Evolutionary conservation across 2,797 vertebrate genomes (phyloP), one percentile per base, ranked within the genome.

Genomic region (Lepilemur ruficaudatus): DNA sequence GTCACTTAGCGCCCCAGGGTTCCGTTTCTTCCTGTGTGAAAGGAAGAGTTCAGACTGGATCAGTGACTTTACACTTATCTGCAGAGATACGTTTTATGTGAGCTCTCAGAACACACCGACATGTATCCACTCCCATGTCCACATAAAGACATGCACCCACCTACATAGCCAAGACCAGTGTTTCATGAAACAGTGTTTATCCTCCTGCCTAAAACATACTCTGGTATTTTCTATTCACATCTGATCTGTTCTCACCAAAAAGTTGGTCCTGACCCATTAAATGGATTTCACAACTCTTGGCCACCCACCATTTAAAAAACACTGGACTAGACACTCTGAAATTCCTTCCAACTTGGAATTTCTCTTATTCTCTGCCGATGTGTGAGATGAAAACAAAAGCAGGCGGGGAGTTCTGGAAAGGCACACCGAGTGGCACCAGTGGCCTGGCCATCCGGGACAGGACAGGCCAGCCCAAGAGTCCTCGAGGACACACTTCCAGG

Each of bases 151-250:
- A 30, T 1, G 3, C 73, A 61, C 12, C 1, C 22, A 5, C 2
- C 0, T 11, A 3, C 0, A 1, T 3, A 1, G 32, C 70, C 3
- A 4, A 61, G 30, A 55, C 48, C 4, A 11, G 5, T 3, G 14
- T 22, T 79, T 30, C 18, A 2, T 3, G 32, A 38, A 73, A 30
- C 15, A 15, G 0, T 18, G 1, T 32, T 91, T n/a, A 41, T 32
- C 55, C 65, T 89, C 32, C 46, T 48, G 2, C 79, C 83, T 76
- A 9, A 65, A 67, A 30, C 35, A 20, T 13, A 22, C 8, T 73
- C 11, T 28, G 52, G 0, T 28, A 2, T 41, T 79, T 94, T 46
- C 84, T 75, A 1, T 79, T 79, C 63, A 7, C 8, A 9, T 38
- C 59, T 48, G n/a, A 13, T 55, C 84, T 76, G 0, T 67, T 83